Evolutionary conservation across 1,140 invertebrate species (phyloP), one percentile per base, ranked within the genome.

Genomic region (Danaus plexippus): DNA sequence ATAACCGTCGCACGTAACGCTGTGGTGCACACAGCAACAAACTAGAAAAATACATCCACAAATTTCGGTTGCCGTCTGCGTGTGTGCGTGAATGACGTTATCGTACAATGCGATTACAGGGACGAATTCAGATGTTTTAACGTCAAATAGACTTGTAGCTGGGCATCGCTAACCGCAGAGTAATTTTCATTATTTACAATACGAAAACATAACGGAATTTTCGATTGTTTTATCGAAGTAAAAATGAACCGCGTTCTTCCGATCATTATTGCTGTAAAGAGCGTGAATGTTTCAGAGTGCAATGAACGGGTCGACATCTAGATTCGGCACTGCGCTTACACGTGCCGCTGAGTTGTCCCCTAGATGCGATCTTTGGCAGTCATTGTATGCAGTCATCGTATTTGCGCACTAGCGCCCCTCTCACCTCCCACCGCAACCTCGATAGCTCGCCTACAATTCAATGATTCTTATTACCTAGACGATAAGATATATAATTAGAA

Each of bases 51-150:
- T 83, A 86, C 83, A 86, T 83, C 68, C 74, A 80, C 72, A 64
- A 84, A 81, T 78, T 86, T 86, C 75, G 83, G 77, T 72, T 73
- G 70, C 69, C 66, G 73, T 57, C 61, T 67, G 59, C 59, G 49
- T 70, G 80, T 86, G 80, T 83, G 83, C 64, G 80, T 80, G 77
- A 79, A 84, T 86, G 83, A 86, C 83, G 83, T 81, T 86, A 83
- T 78, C 72, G 67, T 77, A 79, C 77, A 84, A 84, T 86, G 80
- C 83, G 80, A 77, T 81, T 84, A 80, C 79, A 84, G 83, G 71
- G 69, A 61, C 73, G 83, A 42, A 86, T 74, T 80, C 22, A 32
- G 22, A 32, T 32, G 22, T 32, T 32, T 32, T 32, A 32, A 32
- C 7, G 22, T 32, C 22, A 8, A 32, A 32, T 32, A 32, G 22